Evolutionary conservation across 2,113 vertebrate species (phyloP).

Genomic region (Mus pahari): DNA sequence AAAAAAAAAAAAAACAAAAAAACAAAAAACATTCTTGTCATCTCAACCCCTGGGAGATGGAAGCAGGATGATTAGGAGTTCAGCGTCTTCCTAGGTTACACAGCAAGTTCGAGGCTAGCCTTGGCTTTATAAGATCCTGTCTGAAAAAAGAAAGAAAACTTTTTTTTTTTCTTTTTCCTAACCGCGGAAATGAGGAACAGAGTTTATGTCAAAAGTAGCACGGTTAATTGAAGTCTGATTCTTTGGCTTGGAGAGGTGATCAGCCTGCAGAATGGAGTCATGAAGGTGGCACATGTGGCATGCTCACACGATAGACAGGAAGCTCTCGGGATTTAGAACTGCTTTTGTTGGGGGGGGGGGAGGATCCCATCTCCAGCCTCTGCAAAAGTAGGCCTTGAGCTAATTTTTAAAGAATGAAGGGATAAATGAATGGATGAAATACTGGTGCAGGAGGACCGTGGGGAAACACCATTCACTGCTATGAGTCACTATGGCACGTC

Average conservation of each 20-base stretch:
- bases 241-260: neutral
- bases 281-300: rapidly evolving
- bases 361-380: neutral
- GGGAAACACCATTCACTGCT: neutral
- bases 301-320: neutral
- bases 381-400: neutral
- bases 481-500: neutral
- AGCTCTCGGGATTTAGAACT: neutral
- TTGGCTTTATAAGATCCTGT: neutral
- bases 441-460: neutral
- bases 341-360: neutral
- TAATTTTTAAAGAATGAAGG: neutral
- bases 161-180: neutral
- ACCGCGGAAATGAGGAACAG: neutral
- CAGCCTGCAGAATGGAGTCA: neutral
- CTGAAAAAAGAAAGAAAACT: neutral
- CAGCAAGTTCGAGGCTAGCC: neutral
- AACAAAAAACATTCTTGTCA: no score
- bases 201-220: neutral
- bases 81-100: neutral
- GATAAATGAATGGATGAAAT: neutral
- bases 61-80: neutral
- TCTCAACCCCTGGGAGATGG: neutral
- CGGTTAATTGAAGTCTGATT: neutral
- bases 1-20: slow-evolving; percentile 30